phyloP scores from a whole-genome alignment of 2,113 vertebrate species.

The Gambusia holbrooki region DNA sequence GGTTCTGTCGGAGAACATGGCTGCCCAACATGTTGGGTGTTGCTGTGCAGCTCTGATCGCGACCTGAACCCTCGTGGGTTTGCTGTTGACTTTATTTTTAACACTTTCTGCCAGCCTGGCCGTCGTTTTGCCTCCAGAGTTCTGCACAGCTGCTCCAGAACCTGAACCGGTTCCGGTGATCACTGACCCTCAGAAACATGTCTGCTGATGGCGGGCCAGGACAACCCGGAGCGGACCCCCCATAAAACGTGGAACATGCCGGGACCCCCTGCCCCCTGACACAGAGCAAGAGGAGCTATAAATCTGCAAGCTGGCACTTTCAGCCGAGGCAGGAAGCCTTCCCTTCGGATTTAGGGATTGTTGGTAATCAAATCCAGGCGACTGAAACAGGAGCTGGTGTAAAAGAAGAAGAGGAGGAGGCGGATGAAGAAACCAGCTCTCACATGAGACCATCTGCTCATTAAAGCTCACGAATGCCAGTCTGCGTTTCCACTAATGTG shows the following conservation, averaged over 20 bases:
- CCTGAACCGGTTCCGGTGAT: constrained; percentile 37
- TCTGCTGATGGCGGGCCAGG: neutral
- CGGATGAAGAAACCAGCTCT: constrained; percentile 2
- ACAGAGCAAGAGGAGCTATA: constrained; percentile 44
- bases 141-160: constrained; percentile 30
- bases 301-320: constrained; percentile 58
- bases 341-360: constrained; percentile 50
- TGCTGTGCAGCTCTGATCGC: too few relatives aligned
- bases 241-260: constrained; percentile 47
- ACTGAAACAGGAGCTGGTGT: constrained; percentile 33
- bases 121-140: neutral
- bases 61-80: too few relatives aligned
- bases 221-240: constrained; percentile 26
- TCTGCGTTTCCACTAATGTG: constrained; percentile 34
- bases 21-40: too few relatives aligned
- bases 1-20: too few relatives aligned
- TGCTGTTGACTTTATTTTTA: neutral
- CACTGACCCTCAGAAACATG: neutral
- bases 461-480: constrained; percentile 51
- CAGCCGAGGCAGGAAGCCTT: constrained; percentile 60
- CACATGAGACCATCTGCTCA: constrained; percentile 57
- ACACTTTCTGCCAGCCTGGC: neutral
- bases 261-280: constrained; percentile 3
- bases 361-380: constrained; percentile 69
- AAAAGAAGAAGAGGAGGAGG: constrained; percentile 13